Percentiles rank a stretch among this genome's conserved stretches.
Evolutionary conservation across 2,888 invertebrate species (phyloP).

Genomic region (Limnephilus marmoratus): DNA sequence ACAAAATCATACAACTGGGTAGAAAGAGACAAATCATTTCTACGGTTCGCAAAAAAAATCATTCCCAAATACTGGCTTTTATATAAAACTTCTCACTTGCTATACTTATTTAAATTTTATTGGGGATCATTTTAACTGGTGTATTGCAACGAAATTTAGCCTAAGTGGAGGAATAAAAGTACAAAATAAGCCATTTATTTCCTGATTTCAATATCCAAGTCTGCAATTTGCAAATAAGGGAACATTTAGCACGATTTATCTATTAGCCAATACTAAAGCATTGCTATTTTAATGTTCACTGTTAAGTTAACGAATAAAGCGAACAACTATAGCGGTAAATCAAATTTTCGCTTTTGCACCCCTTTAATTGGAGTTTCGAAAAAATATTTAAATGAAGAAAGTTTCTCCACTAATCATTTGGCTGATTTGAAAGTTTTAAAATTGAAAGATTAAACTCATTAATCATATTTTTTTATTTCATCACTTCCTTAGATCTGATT

Average conservation of each 20-base stretch:
- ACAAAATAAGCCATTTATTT: constrained; percentile 64
- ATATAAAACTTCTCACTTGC: neutral
- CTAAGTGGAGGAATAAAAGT: constrained; percentile 60
- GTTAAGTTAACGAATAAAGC: constrained; percentile 39
- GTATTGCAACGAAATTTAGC: constrained; percentile 48
- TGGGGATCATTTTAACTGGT: constrained; percentile 2
- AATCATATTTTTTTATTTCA: neutral
- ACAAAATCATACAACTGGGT: neutral
- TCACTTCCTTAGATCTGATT: neutral
- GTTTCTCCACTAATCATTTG: constrained; percentile 36
- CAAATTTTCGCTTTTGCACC: constrained; percentile 43
- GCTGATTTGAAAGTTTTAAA: constrained; percentile 9
- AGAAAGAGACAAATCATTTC: neutral
- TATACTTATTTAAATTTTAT: neutral
- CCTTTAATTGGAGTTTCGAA: constrained; percentile 43
- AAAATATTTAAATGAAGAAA: constrained; percentile 27
- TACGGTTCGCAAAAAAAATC: neutral
- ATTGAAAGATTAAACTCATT: neutral
- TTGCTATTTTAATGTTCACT: constrained; percentile 55
- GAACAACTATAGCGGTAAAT: constrained; percentile 29
- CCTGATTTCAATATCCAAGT: constrained; percentile 61
- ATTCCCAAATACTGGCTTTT: neutral
- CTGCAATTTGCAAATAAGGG: constrained; percentile 63
- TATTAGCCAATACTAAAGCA: constrained; percentile 46
- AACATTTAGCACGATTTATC: constrained; percentile 63